Conservation (phyloP, 2,113 vertebrate genomes). For the Naja naja region DNA sequence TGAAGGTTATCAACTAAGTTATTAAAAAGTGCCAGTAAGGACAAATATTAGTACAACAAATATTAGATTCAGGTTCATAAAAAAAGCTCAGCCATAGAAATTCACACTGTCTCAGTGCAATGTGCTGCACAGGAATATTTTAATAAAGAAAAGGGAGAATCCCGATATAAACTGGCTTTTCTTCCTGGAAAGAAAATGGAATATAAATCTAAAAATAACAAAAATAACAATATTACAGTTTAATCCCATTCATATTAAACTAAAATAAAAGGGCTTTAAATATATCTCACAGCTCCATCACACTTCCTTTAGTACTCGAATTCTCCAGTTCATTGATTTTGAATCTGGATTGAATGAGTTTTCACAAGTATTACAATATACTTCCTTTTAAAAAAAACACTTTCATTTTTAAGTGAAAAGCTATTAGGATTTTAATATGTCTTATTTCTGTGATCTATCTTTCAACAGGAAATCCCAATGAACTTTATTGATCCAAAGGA, state of each 20-base stretch:
- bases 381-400: slow-evolving; percentile 42
- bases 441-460: slow-evolving; percentile 14
- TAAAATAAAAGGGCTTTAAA: not conserved
- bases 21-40: not conserved
- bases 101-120: not conserved
- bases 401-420: slow-evolving; percentile 25
- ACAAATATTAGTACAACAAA: not conserved
- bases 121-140: not conserved
- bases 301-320: not conserved
- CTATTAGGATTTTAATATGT: slow-evolving; percentile 19
- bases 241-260: not conserved
- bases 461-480: slow-evolving; percentile 93
- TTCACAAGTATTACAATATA: slow-evolving; percentile 16
- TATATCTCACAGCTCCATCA: not conserved
- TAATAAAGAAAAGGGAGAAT: not conserved
- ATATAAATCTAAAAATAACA: not conserved
- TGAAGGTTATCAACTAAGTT: not conserved
- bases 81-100: not conserved
- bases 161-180: not conserved
- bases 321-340: not conserved
- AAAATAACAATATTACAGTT: not conserved
- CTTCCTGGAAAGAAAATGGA: not conserved
- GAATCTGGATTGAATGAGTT: slow-evolving; percentile 41
- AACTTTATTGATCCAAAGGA: slow-evolving; percentile 99
- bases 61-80: not conserved